Evolutionary conservation across 2,113 vertebrate genomes (phyloP).

Genomic region (Guaruba guarouba): DNA sequence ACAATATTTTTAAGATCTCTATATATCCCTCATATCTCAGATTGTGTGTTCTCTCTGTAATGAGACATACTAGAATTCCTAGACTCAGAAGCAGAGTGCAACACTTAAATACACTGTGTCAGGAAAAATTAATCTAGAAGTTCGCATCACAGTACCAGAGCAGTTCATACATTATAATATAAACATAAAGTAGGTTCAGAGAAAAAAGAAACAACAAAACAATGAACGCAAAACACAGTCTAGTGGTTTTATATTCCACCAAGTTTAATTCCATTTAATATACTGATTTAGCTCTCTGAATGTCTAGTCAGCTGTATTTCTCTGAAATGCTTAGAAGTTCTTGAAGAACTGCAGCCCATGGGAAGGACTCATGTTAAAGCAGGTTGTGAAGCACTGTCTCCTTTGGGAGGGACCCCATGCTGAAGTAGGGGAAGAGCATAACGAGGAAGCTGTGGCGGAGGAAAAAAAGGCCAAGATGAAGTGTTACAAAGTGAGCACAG

Average conservation of each 20-base stretch:
- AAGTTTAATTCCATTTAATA: neutral
- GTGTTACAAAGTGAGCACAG: neutral
- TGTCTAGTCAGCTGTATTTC: neutral
- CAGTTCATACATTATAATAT: neutral
- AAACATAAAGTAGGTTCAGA: neutral
- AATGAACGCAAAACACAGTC: fast-evolving
- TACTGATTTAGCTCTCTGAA: neutral
- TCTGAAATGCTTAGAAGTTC: neutral
- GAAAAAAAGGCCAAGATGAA: neutral
- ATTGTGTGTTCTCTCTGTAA: neutral
- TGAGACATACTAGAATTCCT: neutral
- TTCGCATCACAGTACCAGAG: neutral
- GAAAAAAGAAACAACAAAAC: neutral
- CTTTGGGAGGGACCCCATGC: neutral
- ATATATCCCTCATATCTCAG: neutral
- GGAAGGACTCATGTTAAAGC: neutral
- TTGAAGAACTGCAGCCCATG: neutral
- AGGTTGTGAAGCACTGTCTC: neutral
- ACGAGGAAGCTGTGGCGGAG: neutral
- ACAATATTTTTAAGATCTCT: neutral
- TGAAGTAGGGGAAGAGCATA: neutral
- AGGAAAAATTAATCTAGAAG: neutral
- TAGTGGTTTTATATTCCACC: neutral
- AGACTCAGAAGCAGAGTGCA: neutral
- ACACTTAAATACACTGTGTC: neutral